phyloP scores from a whole-genome alignment of 2,888 invertebrate genomes.

The Hemaris fuciformis region DNA sequence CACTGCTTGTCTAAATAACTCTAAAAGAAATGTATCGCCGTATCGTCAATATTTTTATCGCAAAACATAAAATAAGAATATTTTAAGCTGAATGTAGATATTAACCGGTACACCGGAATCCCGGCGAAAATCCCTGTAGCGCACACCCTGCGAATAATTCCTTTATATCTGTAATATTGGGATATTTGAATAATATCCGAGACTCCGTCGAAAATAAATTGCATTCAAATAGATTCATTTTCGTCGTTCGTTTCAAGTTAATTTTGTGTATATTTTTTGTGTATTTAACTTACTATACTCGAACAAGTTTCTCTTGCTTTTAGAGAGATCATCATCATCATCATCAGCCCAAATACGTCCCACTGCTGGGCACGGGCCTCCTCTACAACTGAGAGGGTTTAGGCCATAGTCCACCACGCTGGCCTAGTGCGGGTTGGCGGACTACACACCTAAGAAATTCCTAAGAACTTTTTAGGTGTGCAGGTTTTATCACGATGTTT shows the following conservation, averaged over 20 bases:
- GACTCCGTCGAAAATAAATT: conserved; percentile 9
- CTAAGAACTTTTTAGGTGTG: too few relatives aligned
- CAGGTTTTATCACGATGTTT: too few relatives aligned
- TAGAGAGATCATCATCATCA: too few relatives aligned
- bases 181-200: conserved; percentile 15
- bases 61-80: not conserved
- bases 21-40: not conserved
- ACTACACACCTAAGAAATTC: too few relatives aligned
- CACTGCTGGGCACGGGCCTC: too few relatives aligned
- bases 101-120: not conserved
- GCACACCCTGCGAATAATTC: conserved; percentile 5
- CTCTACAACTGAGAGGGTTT: too few relatives aligned
- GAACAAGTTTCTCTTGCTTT: too few relatives aligned
- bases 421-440: too few relatives aligned
- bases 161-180: conserved; percentile 12
- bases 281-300: too few relatives aligned
- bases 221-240: conserved; percentile 3
- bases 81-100: not conserved
- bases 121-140: not conserved
- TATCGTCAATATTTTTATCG: not conserved
- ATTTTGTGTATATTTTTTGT: not conserved
- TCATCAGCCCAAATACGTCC: too few relatives aligned
- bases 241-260: not conserved
- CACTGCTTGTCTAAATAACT: too few relatives aligned
- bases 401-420: too few relatives aligned